These are phyloP conservation scores for Agapornis roseicollis DNA, from an alignment of 2,113 vertebrate species.

Conservation along the genomic window DNA sequence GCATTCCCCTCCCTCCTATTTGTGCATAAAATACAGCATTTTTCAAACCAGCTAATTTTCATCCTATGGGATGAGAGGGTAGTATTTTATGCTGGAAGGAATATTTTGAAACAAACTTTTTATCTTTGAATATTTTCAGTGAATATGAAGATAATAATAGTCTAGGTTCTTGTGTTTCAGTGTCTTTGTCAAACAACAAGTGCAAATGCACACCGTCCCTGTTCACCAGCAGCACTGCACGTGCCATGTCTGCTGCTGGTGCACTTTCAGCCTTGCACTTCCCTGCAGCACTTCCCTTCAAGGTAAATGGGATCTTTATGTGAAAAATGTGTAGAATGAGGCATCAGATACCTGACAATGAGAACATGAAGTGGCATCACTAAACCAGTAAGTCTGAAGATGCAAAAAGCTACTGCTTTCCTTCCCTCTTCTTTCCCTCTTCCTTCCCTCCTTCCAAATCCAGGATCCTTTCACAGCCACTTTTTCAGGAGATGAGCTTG, in stretches of 20 bases:
- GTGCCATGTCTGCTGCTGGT: neutral
- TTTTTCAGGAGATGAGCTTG: neutral
- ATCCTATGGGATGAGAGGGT: neutral
- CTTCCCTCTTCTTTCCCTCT: neutral
- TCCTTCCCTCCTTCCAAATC: neutral
- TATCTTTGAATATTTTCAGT: neutral
- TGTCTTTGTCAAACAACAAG: too few relatives aligned
- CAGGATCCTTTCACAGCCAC: neutral
- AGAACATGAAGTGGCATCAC: neutral
- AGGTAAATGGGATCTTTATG: accelerated
- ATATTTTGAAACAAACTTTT: neutral
- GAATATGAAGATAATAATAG: neutral
- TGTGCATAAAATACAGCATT: accelerated
- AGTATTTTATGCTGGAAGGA: neutral
- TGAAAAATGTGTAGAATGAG: accelerated
- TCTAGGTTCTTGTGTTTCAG: neutral
- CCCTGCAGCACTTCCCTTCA: neutral
- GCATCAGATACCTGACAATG: neutral
- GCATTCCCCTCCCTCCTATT: neutral
- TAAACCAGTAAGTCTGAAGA: neutral
- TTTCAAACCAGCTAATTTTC: neutral
- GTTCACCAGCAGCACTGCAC: neutral
- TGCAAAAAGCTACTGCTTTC: neutral
- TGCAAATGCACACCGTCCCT: accelerated
- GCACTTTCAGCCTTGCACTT: neutral